Base-by-base conservation (phyloP, 2,888 invertebrate species). In the Meandrusa payeni region DNA sequence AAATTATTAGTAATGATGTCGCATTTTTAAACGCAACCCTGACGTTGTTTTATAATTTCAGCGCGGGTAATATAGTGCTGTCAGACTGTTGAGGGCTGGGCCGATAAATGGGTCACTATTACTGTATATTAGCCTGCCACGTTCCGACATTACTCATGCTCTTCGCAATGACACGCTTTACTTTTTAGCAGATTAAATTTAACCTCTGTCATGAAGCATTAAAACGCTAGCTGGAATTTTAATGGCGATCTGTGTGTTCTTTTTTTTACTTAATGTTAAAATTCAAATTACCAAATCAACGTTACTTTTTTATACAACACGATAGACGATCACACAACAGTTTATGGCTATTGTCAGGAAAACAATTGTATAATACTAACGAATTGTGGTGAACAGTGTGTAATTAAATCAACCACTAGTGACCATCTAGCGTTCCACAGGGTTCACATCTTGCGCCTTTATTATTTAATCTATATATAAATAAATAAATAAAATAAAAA, bases 31-130 rank as follows among this genome's bases (percentile, higher is more conserved):
- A 41, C 9, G 15, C 17, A 17, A 32, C n/a, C 9, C 11, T 24
- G 15, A 9, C 11, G 10, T 10, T 2, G 13, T 10, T 28, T 19
- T 23, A 32, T 40, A n/a, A 38, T n/a, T 37, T 32, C 11, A 17
- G 32, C 20, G 6, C 15, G 19, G 10, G 12, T 24, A 32, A 38
- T 41, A 37, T 6, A 31, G 32, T 22, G 13, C n/a, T 23, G 13
- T 32, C 27, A 29, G 20, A 26, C 39, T 20, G 20, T 7, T 31
- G 23, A 13, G 20, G 46, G 41, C 41, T n/a, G 29, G 41, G 27
- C 20, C 41, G 17, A 32, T 38, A 47, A 50, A 47, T 47, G 45
- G 41, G 45, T 42, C 33, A 37, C 32, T 19, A 50, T 50, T 41
- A 50, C 9, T 22, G 38, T 10, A 47, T 45, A 50, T 50, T 50